These are phyloP conservation scores for Spinus pinus DNA, from an alignment of 2,797 vertebrate species.

Conservation along the genomic window DNA sequence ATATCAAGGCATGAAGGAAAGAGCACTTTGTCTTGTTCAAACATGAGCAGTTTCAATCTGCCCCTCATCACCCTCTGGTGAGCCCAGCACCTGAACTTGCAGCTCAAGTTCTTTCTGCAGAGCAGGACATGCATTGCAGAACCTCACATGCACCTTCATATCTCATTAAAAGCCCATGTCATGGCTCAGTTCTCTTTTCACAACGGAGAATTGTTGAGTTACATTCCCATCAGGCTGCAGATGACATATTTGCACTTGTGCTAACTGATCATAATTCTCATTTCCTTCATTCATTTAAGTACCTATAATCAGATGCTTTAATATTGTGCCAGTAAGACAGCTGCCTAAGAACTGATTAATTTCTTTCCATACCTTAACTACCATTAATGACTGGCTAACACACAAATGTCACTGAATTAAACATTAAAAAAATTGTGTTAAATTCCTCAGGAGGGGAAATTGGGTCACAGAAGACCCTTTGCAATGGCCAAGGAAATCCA, in stretches of 20 bases:
- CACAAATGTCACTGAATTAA: not conserved
- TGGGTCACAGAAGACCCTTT: not conserved
- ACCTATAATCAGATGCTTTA: not conserved
- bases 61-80: not conserved
- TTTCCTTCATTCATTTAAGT: conserved; percentile 26
- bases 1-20: not conserved
- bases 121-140: not conserved
- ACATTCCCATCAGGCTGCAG: not conserved
- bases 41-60: not conserved
- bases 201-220: not conserved
- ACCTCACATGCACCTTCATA: not conserved
- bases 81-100: not conserved
- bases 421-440: not conserved
- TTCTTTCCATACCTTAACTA: not conserved
- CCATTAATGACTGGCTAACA: not conserved
- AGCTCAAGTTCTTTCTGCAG: not conserved
- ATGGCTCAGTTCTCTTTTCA: not conserved
- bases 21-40: not conserved
- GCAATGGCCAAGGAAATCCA: not conserved
- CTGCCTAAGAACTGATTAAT: not conserved
- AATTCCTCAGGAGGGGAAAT: not conserved
- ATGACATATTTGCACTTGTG: not conserved
- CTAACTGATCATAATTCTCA: not conserved
- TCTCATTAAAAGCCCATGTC: not conserved
- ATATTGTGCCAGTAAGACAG: conserved; percentile 30